Conservation (phyloP, 2,888 invertebrate genomes). For the Tethea ocularis region DNA sequence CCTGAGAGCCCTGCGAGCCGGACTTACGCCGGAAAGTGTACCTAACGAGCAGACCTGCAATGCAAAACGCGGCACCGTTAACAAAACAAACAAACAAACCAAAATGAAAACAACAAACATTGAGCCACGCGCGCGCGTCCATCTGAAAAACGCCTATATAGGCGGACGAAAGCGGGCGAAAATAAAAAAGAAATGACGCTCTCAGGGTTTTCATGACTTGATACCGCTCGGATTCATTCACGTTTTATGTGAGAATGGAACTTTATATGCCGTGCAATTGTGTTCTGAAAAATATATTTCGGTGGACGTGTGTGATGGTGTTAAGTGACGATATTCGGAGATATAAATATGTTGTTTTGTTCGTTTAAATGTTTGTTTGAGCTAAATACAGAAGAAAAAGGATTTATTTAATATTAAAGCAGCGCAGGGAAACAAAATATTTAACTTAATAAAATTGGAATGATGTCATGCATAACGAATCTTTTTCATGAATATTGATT, state of each 20-base stretch:
- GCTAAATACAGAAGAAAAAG: conserved; percentile 67
- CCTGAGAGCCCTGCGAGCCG: conserved; percentile 81
- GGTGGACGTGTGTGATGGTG: conserved; percentile 51
- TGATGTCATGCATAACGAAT: conserved; percentile 19
- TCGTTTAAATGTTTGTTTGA: conserved; percentile 48
- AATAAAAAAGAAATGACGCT: conserved; percentile 67
- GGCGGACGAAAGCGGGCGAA: conserved; percentile 77
- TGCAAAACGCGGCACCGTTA: conserved; percentile 83
- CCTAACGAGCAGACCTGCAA: conserved; percentile 85
- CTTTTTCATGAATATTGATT: neutral
- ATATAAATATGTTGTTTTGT: conserved; percentile 34
- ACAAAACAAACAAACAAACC: conserved; percentile 76
- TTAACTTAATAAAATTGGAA: conserved; percentile 16
- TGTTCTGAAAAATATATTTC: conserved; percentile 43
- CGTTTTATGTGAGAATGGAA: conserved; percentile 65
- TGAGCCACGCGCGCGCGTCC: conserved; percentile 76
- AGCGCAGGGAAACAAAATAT: conserved; percentile 21
- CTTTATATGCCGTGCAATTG: conserved; percentile 54
- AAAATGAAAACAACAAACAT: conserved; percentile 68
- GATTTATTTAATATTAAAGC: conserved; percentile 21
- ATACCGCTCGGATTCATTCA: conserved; percentile 68
- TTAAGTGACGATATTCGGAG: conserved; percentile 43
- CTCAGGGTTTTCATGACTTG: conserved; percentile 71
- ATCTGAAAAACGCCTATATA: conserved; percentile 77
- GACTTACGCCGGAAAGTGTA: conserved; percentile 85